These are phyloP conservation scores for Leucoraja ocellata DNA, from an alignment of 2,797 vertebrate species.

Conservation along the genomic window DNA sequence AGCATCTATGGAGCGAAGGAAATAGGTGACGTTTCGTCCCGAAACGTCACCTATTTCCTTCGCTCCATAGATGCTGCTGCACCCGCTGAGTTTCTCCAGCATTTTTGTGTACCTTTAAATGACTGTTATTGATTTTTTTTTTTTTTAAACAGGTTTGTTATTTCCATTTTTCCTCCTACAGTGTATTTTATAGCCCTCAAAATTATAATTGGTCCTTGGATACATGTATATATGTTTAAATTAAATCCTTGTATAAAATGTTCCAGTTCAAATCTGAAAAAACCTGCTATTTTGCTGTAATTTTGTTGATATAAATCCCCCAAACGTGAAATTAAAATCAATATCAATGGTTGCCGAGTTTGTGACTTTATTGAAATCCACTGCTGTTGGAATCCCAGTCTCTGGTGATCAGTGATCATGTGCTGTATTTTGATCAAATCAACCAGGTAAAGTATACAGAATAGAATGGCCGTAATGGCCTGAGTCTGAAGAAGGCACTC, in stretches of 20 bases:
- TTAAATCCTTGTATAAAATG: slow-evolving; percentile 14
- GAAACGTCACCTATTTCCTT: no score
- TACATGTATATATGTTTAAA: neutral
- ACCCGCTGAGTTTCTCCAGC: no score
- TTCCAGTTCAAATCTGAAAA: neutral
- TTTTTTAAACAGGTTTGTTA: neutral
- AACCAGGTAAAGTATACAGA: neutral
- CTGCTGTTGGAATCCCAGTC: neutral
- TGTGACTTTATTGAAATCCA: neutral
- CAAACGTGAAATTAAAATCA: slow-evolving; percentile 1
- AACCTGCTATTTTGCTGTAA: neutral
- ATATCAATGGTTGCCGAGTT: neutral
- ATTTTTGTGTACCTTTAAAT: neutral
- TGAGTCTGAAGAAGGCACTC: no score
- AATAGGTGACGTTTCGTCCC: no score
- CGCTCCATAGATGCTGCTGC: no score
- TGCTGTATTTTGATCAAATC: neutral
- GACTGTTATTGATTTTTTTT: neutral
- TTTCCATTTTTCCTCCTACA: neutral
- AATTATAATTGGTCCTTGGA: neutral
- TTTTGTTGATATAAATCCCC: slow-evolving; percentile 11
- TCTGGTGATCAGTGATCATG: neutral
- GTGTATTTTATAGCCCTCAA: neutral
- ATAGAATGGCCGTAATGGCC: no score
- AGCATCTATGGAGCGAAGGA: no score